Conservation (phyloP, 2,113 vertebrate species). For the Carettochelys insculpta region DNA sequence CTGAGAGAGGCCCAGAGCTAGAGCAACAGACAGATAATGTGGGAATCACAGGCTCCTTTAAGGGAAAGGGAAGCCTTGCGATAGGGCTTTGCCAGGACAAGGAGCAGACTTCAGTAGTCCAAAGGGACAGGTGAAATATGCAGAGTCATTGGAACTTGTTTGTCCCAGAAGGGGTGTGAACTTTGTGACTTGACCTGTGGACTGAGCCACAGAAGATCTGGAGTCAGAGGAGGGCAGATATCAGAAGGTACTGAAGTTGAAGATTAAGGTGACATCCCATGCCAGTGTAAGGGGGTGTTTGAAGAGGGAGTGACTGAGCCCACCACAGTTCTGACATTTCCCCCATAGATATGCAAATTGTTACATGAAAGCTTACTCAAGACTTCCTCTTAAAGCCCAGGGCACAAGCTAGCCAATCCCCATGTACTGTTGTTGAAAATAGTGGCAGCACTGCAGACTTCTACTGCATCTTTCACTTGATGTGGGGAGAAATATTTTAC, state of each 20-base stretch:
- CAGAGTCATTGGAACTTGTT: neutral
- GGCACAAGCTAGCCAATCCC: neutral
- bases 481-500: neutral
- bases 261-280: neutral
- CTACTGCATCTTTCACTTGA: rapidly evolving
- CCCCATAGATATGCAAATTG: neutral
- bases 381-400: neutral
- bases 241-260: neutral
- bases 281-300: neutral
- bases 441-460: neutral
- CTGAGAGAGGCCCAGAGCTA: neutral
- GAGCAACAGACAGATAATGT: neutral
- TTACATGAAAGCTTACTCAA: neutral
- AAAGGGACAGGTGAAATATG: neutral
- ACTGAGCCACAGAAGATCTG: neutral
- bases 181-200: neutral
- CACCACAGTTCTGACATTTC: neutral
- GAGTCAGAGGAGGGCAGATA: neutral
- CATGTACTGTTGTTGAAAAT: neutral
- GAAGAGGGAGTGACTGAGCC: neutral
- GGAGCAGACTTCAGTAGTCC: neutral
- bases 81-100: neutral
- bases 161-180: neutral
- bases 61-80: too few relatives aligned
- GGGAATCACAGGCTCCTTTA: neutral